Percentiles rank a stretch among this genome's conserved stretches.
phyloP scores from a whole-genome alignment of 53 echinoderm and acorn worm species.

The Temnopleurus reevesii region DNA sequence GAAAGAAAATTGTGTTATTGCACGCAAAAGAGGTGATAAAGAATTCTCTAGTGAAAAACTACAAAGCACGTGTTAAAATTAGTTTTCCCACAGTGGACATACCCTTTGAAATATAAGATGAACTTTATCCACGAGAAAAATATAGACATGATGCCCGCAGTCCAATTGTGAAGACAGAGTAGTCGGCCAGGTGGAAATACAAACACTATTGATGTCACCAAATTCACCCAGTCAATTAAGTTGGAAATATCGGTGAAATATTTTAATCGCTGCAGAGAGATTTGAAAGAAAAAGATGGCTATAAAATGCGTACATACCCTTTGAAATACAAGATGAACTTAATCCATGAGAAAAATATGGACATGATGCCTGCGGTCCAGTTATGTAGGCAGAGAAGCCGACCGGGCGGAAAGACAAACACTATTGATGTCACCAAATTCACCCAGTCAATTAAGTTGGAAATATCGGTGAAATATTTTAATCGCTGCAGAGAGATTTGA shows the following conservation, averaged over 20 bases:
- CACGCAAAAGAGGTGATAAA: no score
- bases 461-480: background rate
- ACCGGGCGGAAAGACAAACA: no score
- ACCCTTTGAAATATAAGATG: slow-evolving; percentile 64
- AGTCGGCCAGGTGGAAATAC: slow-evolving; percentile 44
- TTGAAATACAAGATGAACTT: no score
- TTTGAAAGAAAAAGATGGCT: background rate
- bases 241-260: slow-evolving; percentile 58
- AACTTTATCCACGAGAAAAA: slow-evolving; percentile 64
- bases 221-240: slow-evolving; percentile 9
- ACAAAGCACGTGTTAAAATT: no score
- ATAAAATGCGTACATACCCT: no score
- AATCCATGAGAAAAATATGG: background rate
- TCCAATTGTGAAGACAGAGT: slow-evolving; percentile 58
- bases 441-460: background rate
- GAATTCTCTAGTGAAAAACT: no score
- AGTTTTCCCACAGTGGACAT: background rate
- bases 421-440: no score
- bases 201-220: slow-evolving; percentile 35
- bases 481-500: background rate
- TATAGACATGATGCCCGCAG: slow-evolving; percentile 48
- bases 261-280: slow-evolving; percentile 38
- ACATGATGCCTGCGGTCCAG: no score
- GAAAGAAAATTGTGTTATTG: no score
- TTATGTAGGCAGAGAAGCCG: no score